Base-by-base conservation (phyloP, 2,888 invertebrate species). In the Papilio demoleus region DNA sequence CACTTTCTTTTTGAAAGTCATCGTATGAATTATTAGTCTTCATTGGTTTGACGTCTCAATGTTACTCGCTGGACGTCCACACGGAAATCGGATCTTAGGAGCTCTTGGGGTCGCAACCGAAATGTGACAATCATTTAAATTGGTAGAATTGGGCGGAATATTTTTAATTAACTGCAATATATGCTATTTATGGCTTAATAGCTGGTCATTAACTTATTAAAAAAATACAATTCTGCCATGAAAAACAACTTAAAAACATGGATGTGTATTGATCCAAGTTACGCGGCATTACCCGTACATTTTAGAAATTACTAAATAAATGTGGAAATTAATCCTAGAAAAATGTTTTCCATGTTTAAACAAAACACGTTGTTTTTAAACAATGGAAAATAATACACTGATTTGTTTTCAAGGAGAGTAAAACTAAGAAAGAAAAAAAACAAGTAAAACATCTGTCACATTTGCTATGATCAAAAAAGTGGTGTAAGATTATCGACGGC, bases 41-140 rank as follows among this genome's bases (percentile, higher is more conserved):
- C 87, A 92, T 92, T 90, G 77, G 73, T 76, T 75, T 89, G 91
- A 92, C 92, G 82, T 88, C 87, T 88, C 88, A 88, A 90, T 90
- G 82, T 78, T 85, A 81, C 79, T 77, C 74, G 78, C 79, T 79
- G 80, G 79, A 79, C 81, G 77, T 75, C 74, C 70, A 72, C 72
- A 70, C 82, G 82, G 81, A 87, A 88, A 88, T 89, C 84, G 86
- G 84, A 85, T 80, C 78, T 70, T 70, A 70, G 71, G n/a, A 40
- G 42, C 73, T 74, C 78, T 79, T 76, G 76, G 77, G 74, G 65
- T 45, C 63, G 63, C 72, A 73, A 75, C 72, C 73, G 31, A 73
- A 76, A 73, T 75, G 71, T 75, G 72, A 77, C 76, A 75, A 73
- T 72, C 69, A 66, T 69, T 58, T 62, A 70, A 74, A 75, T 76